These are phyloP conservation scores for Megatriorchis doriae DNA, from an alignment of 2,113 vertebrate species.

Conservation along the genomic window DNA sequence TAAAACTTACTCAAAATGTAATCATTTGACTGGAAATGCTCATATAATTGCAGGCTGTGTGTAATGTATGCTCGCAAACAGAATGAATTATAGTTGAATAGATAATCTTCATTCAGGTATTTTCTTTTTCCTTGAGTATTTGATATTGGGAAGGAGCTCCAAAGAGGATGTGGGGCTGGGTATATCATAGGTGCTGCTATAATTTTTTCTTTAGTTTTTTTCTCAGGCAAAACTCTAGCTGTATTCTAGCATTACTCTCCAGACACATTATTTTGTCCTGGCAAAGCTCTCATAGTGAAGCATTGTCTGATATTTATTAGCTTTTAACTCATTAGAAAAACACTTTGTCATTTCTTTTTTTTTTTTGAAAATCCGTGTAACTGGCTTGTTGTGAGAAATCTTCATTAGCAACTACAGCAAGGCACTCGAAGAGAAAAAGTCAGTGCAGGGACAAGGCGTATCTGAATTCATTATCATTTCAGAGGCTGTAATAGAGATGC, in stretches of 20 bases:
- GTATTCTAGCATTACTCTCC: not conserved
- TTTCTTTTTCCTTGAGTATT: not conserved
- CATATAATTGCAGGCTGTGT: not conserved
- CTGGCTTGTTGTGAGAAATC: not conserved
- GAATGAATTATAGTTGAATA: not conserved
- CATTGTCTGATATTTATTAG: not conserved
- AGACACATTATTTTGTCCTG: not conserved
- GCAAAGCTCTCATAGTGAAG: not conserved
- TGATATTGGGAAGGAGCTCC: not conserved
- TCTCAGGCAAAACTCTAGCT: not conserved
- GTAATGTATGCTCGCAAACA: not conserved
- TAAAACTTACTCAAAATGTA: not conserved
- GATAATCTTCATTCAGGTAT: not conserved
- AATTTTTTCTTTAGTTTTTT: not conserved
- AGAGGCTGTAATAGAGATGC: not conserved
- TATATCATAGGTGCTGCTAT: not conserved
- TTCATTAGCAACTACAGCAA: not conserved
- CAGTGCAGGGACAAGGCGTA: not conserved
- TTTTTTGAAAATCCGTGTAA: not conserved
- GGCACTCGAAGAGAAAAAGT: not conserved
- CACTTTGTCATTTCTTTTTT: not conserved
- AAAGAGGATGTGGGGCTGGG: not conserved
- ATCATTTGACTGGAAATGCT: not conserved
- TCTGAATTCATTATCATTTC: not conserved
- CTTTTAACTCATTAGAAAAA: not conserved